Percentiles rank a stretch among this genome's conserved stretches.
Conservation (phyloP, 2,797 vertebrate genomes). For the Trichosurus vulpecula region DNA sequence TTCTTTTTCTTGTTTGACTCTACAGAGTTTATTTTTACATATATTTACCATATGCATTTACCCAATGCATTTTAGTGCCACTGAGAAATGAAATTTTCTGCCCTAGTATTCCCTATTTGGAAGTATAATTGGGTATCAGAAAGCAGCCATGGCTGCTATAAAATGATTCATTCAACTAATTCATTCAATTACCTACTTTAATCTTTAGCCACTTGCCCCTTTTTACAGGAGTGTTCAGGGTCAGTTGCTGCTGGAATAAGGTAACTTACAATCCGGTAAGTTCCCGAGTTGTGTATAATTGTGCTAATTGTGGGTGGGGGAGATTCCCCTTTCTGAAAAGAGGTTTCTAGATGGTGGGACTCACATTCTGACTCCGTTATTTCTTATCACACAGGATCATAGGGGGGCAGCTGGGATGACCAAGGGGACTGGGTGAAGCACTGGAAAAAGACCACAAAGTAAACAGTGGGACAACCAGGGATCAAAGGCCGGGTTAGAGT, state of each 20-base stretch:
- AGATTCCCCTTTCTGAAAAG: conserved; percentile 35
- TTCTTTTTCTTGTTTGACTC: conserved; percentile 61
- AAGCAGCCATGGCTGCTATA: conserved; percentile 74
- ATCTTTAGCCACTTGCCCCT: conserved; percentile 72
- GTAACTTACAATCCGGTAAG: conserved; percentile 71
- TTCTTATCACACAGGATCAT: not conserved
- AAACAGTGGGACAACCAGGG: not conserved
- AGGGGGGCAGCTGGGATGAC: not conserved
- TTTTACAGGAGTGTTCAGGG: conserved; percentile 69
- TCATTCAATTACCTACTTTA: conserved; percentile 75
- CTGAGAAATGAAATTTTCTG: conserved; percentile 56
- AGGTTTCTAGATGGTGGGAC: conserved; percentile 30
- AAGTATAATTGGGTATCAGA: conserved; percentile 66
- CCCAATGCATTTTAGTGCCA: conserved; percentile 64
- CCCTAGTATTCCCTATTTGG: conserved; percentile 45
- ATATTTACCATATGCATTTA: conserved; percentile 49
- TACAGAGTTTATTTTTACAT: conserved; percentile 57
- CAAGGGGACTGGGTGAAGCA: not conserved
- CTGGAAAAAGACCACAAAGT: not conserved
- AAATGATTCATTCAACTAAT: conserved; percentile 75
- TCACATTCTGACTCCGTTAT: conserved; percentile 37
- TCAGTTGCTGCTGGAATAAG: conserved; percentile 71
- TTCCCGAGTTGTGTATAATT: conserved; percentile 74
- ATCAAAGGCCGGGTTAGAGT: conserved; percentile 37
- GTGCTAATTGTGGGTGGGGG: conserved; percentile 61